These are phyloP conservation scores for Cerceris rybyensis DNA, from an alignment of 2,888 invertebrate genomes.

Conservation along the genomic window DNA sequence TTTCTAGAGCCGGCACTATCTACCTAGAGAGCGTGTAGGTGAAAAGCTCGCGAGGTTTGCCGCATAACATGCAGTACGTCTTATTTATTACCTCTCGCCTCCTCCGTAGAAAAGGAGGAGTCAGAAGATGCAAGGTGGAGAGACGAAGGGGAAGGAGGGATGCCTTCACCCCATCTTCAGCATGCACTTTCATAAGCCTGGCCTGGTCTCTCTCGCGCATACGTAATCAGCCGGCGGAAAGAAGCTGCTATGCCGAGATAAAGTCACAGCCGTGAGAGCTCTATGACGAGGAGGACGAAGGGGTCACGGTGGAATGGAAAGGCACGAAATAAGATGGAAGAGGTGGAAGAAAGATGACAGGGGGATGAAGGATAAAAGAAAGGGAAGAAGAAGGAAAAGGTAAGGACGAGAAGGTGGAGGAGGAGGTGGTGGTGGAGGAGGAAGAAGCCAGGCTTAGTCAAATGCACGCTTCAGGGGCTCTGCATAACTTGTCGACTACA, in stretches of 20 bases:
- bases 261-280: conserved; percentile 62
- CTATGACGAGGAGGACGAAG: conserved; percentile 25
- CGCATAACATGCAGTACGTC: conserved; percentile 59
- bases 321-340: conserved; percentile 23
- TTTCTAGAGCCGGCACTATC: conserved; percentile 32
- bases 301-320: conserved; percentile 22
- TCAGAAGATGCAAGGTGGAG: conserved; percentile 43
- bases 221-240: conserved; percentile 75
- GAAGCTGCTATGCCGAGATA: conserved; percentile 71
- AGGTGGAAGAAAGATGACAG: conserved; percentile 19
- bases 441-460: conserved; percentile 72
- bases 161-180: conserved; percentile 53
- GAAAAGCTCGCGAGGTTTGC: conserved; percentile 42
- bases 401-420: conserved; percentile 2
- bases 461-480: conserved; percentile 76
- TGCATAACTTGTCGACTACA: conserved; percentile 77
- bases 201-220: conserved; percentile 69
- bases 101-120: conserved; percentile 11
- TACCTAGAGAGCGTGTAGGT: conserved; percentile 17
- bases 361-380: conserved; percentile 33
- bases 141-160: conserved; percentile 18
- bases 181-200: conserved; percentile 75
- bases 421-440: conserved; percentile 18
- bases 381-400: conserved; percentile 10
- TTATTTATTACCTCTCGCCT: conserved; percentile 69